Evolutionary conservation across 2,888 invertebrate genomes (phyloP).

Genomic region (Phrixothrix hirtus): DNA sequence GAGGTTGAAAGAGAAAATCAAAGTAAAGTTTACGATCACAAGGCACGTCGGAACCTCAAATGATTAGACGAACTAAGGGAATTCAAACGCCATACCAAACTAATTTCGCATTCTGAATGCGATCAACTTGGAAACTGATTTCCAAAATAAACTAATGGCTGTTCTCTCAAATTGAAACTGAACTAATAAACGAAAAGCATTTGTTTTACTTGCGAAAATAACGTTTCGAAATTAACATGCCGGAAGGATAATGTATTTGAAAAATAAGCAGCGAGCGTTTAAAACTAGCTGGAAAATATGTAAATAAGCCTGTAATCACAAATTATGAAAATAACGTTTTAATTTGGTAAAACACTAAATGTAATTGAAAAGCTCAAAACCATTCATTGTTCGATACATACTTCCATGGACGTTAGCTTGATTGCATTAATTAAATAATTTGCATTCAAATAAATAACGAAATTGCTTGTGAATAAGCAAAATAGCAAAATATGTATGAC

Average conservation of each 20-base stretch:
- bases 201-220: slow-evolving; percentile 29
- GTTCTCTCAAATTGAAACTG: slow-evolving; percentile 35
- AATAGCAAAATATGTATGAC: no score
- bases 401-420: background rate
- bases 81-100: slow-evolving; percentile 43
- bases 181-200: slow-evolving; percentile 32
- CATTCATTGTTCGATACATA: no score
- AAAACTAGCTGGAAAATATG: no score
- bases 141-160: slow-evolving; percentile 46
- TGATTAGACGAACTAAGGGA: slow-evolving; percentile 46
- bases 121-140: slow-evolving; percentile 46
- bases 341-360: no score
- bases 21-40: slow-evolving; percentile 39
- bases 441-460: background rate
- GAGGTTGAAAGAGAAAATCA: slow-evolving; percentile 24
- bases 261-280: slow-evolving; percentile 4
- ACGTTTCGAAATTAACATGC: slow-evolving; percentile 25
- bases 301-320: no score
- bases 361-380: no score
- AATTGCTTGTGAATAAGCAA: no score
- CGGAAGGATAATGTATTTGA: slow-evolving; percentile 21
- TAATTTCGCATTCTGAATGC: slow-evolving; percentile 42
- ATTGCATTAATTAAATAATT: background rate
- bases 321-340: no score
- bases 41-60: slow-evolving; percentile 42